Conservation (phyloP, 2,797 vertebrate species). For the Lemur catta region DNA sequence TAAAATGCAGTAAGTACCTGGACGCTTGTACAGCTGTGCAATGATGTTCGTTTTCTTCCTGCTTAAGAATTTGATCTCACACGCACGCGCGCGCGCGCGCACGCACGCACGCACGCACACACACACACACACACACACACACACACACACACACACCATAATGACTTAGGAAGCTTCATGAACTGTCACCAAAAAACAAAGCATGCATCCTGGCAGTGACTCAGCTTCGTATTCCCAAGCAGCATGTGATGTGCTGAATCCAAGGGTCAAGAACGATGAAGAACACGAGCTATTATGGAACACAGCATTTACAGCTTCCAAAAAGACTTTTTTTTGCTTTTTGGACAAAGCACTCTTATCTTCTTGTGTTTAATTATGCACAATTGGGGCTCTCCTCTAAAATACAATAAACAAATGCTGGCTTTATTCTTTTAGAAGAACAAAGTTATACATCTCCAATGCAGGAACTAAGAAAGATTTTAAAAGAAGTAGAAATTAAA, state of each 20-base stretch:
- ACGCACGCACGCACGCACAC: no score
- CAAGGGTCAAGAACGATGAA: not conserved
- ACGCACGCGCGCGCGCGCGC: no score
- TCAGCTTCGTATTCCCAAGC: not conserved
- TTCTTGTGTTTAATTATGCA: slow-evolving; percentile 38
- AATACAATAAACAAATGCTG: slow-evolving; percentile 28
- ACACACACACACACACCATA: not conserved
- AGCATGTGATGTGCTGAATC: no score
- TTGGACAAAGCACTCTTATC: not conserved
- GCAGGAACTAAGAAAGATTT: not conserved
- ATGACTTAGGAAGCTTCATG: not conserved
- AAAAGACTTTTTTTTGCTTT: not conserved
- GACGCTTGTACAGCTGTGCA: not conserved
- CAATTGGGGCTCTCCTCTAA: slow-evolving; percentile 15
- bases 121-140: not conserved
- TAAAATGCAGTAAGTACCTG: not conserved
- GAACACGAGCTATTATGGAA: not conserved
- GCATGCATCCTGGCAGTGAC: not conserved
- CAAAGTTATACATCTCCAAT: slow-evolving; percentile 34
- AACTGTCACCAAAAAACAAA: not conserved
- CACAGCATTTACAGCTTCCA: not conserved
- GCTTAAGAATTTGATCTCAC: not conserved
- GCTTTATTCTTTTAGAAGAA: slow-evolving; percentile 41
- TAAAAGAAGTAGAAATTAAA: not conserved
- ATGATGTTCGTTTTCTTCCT: not conserved